phyloP scores from a whole-genome alignment of 2,888 invertebrate genomes.

The Drosophila eohydei region DNA sequence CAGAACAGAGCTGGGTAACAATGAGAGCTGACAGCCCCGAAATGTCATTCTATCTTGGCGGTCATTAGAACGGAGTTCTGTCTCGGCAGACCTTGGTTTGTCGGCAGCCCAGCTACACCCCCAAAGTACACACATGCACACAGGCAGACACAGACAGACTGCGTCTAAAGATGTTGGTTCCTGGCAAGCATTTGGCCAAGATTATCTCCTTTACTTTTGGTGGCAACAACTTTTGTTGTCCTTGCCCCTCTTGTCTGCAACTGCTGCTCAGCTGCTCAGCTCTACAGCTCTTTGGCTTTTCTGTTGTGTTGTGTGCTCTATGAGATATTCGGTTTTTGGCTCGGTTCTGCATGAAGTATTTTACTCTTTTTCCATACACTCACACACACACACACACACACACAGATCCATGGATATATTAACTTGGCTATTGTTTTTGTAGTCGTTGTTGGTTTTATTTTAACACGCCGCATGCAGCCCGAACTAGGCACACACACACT shows the following conservation, averaged over 20 bases:
- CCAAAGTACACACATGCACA: slow-evolving; percentile 8
- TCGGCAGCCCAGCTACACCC: slow-evolving; percentile 26
- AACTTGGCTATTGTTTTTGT: slow-evolving; percentile 78
- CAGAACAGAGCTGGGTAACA: slow-evolving; percentile 61
- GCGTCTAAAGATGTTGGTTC: slow-evolving; percentile 59
- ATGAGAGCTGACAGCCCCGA: slow-evolving; percentile 79
- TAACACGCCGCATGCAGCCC: slow-evolving; percentile 76
- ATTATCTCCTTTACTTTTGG: slow-evolving; percentile 80
- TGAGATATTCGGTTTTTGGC: slow-evolving; percentile 64
- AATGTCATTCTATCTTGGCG: slow-evolving; percentile 82
- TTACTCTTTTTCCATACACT: slow-evolving; percentile 70
- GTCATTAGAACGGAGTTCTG: slow-evolving; percentile 80
- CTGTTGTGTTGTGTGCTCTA: slow-evolving; percentile 28
- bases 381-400: slow-evolving; percentile 1
- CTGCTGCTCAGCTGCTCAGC: slow-evolving; percentile 9
- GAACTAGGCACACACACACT: slow-evolving; percentile 31
- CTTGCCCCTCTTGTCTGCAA: slow-evolving; percentile 30
- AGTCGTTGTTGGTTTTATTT: slow-evolving; percentile 76
- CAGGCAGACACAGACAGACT: slow-evolving; percentile 16
- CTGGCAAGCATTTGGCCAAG: slow-evolving; percentile 72
- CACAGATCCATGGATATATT: slow-evolving; percentile 62
- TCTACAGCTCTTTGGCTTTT: slow-evolving; percentile 10
- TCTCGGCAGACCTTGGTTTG: slow-evolving; percentile 56
- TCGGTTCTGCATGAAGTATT: slow-evolving; percentile 80
- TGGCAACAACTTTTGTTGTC: slow-evolving; percentile 74